Conservation (phyloP, 2,888 invertebrate genomes). For the Torymus auratus region DNA sequence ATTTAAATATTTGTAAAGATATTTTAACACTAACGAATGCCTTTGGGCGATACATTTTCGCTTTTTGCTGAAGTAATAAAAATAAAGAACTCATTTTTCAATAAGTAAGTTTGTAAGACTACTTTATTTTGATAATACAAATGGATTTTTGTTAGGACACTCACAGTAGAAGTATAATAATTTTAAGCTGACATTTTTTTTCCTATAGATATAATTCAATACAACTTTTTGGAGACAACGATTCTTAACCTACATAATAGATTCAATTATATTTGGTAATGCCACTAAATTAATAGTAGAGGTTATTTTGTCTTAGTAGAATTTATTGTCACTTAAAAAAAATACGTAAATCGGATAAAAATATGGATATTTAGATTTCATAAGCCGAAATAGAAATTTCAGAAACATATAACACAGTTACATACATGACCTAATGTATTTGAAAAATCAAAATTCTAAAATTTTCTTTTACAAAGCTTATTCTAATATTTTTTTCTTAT, state of each 20-base stretch:
- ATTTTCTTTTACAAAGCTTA: background rate
- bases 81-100: too few relatives aligned
- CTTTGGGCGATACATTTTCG: too few relatives aligned
- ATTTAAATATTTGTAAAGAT: too few relatives aligned
- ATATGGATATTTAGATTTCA: background rate
- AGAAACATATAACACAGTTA: conserved; percentile 37
- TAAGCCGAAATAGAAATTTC: conserved; percentile 19
- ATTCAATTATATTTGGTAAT: conserved; percentile 52
- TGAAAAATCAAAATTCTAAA: conserved; percentile 1
- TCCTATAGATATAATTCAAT: conserved; percentile 41
- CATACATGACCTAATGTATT: too few relatives aligned
- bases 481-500: conserved; percentile 9
- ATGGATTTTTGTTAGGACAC: conserved; percentile 35
- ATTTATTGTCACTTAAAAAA: conserved; percentile 10
- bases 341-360: too few relatives aligned
- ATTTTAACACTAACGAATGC: too few relatives aligned
- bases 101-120: conserved; percentile 20
- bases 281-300: conserved; percentile 25
- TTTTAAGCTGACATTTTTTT: conserved; percentile 20
- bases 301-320: background rate
- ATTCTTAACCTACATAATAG: conserved; percentile 43
- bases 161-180: conserved; percentile 32
- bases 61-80: too few relatives aligned
- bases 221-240: conserved; percentile 43
- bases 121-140: conserved; percentile 54